phyloP scores from a whole-genome alignment of 2,888 invertebrate species.

The Apamea anceps region DNA sequence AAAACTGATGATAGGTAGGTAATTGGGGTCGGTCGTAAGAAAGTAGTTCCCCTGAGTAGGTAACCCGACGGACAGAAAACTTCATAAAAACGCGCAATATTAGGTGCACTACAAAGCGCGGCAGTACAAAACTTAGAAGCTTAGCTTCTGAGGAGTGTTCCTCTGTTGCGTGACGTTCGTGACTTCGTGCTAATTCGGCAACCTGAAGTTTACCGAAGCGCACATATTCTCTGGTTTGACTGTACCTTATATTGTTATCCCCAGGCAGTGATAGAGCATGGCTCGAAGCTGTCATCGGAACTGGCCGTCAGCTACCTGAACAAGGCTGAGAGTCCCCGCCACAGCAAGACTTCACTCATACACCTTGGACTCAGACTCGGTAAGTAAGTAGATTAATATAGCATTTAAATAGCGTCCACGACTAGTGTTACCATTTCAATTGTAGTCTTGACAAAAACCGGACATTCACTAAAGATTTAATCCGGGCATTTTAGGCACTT shows the following conservation, averaged over 20 bases:
- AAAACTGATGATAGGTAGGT: too few relatives aligned
- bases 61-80: not conserved
- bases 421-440: not conserved
- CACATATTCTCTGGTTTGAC: not conserved
- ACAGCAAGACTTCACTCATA: constrained; percentile 87
- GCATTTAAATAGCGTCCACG: not conserved
- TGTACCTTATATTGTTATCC: constrained; percentile 45
- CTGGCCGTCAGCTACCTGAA: constrained; percentile 79
- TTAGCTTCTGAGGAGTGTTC: not conserved
- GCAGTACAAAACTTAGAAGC: not conserved
- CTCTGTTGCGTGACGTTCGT: not conserved
- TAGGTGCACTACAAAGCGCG: not conserved
- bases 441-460: not conserved
- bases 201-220: not conserved
- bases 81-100: not conserved
- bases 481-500: not conserved
- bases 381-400: constrained; percentile 66
- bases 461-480: too few relatives aligned
- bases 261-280: constrained; percentile 87
- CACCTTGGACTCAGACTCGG: constrained; percentile 91
- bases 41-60: not conserved
- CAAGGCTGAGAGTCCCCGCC: constrained; percentile 73
- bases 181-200: not conserved
- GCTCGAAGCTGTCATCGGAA: constrained; percentile 83
- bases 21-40: too few relatives aligned